Conservation (phyloP, 1,140 invertebrate species). For the Drosophila mayri region DNA sequence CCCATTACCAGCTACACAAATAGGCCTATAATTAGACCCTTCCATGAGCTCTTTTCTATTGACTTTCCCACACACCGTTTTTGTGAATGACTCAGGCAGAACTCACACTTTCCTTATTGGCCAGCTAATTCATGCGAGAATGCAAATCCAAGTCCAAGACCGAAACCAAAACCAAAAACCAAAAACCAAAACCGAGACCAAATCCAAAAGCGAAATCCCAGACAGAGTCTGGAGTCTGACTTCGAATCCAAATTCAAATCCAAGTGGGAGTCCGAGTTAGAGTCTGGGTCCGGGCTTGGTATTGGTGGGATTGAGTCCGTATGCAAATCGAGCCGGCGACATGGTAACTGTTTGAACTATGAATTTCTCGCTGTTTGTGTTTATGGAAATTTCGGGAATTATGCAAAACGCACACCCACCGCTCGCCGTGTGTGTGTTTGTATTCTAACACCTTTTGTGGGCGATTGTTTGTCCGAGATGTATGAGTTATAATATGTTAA, state of each 20-base stretch:
- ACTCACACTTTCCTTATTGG: constrained; percentile 37
- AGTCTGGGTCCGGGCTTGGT: neutral
- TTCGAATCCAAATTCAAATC: constrained; percentile 7
- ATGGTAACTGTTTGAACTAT: constrained; percentile 70
- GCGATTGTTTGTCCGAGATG: constrained; percentile 59
- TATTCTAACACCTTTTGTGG: constrained; percentile 54
- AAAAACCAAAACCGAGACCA: constrained; percentile 21
- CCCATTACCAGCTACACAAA: neutral
- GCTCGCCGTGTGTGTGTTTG: constrained; percentile 8
- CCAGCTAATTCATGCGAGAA: constrained; percentile 50
- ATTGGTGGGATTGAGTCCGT: constrained; percentile 18
- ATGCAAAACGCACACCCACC: constrained; percentile 63
- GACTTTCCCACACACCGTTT: constrained; percentile 27
- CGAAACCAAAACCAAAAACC: constrained; percentile 13
- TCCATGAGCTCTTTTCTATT: constrained; percentile 6
- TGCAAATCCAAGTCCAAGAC: constrained; percentile 41
- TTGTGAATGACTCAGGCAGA: constrained; percentile 17
- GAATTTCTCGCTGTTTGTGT: constrained; percentile 66
- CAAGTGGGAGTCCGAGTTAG: constrained; percentile 9
- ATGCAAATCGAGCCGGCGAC: constrained; percentile 49
- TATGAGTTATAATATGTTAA: constrained; percentile 81
- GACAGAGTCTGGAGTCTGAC: neutral
- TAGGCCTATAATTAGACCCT: neutral
- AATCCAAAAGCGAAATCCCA: constrained; percentile 22
- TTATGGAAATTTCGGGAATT: constrained; percentile 75